phyloP scores from a whole-genome alignment of 92 coral and sea anemone species.

The Actinostola sp. region DNA sequence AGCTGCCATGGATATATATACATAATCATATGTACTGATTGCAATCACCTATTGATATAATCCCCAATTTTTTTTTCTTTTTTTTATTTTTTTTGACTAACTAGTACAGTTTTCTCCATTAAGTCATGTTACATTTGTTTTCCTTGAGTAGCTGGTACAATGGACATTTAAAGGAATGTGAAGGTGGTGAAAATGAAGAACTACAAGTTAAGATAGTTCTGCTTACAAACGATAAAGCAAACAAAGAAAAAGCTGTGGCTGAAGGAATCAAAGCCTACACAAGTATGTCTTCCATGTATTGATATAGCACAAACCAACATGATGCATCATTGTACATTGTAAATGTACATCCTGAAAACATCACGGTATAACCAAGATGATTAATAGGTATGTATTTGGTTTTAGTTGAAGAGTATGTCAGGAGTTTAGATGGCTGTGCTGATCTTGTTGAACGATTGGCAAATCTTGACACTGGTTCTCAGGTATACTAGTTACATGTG shows the following conservation, averaged over 20 bases:
- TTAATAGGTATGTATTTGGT: no score
- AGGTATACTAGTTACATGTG: no score
- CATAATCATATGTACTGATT: no score
- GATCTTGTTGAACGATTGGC: conserved; percentile 88
- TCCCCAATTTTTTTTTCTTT: no score
- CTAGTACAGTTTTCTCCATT: no score
- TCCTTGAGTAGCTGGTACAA: conserved; percentile 77
- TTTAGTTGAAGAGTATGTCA: conserved; percentile 89
- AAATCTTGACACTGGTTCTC: conserved; percentile 33
- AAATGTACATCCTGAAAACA: no score
- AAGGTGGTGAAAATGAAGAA: conserved; percentile 51
- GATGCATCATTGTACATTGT: no score
- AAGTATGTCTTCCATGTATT: conserved; percentile 41
- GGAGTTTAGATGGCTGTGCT: conserved; percentile 80
- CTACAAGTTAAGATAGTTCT: conserved; percentile 55
- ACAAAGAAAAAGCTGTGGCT: conserved; percentile 73
- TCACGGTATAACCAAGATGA: no score
- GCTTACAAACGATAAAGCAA: conserved; percentile 86
- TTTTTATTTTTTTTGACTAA: background rate
- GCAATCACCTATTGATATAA: no score
- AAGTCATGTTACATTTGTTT: no score
- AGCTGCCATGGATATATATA: no score
- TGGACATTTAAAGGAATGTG: conserved; percentile 74
- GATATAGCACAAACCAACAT: no score
- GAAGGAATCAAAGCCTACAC: conserved; percentile 76